Base-by-base conservation (phyloP, 2,113 vertebrate genomes). In the Actenoides lindsayi region DNA sequence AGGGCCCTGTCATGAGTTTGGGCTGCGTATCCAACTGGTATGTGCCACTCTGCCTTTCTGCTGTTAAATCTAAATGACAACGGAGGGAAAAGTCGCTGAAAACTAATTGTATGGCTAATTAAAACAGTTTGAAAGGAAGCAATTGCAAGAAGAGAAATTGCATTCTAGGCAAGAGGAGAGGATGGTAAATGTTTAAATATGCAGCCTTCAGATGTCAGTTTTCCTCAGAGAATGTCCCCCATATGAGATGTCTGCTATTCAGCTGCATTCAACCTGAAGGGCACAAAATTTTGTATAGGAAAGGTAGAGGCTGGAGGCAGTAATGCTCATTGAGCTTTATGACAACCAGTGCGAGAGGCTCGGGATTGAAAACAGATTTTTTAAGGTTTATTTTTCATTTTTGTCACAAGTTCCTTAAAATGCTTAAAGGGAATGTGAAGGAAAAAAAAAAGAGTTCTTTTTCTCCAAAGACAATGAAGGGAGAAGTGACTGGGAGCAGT, bases 111-210 rank as follows among this genome's bases (percentile, higher is more conserved):
- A 91, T 95, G 94, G 77, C 92, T 96, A 92, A 96, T 96, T 96
- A 96, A 96, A 96, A 75, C 89, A 89, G 64, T 93, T 94, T 84
- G 90, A 93, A 93, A 93, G 73, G 90, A 79, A 91, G 90, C 80
- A 94, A 90, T 91, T 81, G 94, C 48, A 78, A 78, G 89, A 87
- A 90, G 83, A 96, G 83, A 84, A 96, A 94, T 75, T 91, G 73
- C 59, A 37, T 96, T 88, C 62, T 25, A 92, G 93, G 68, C 83
- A 91, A 73, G 80, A 95, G 57, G 53, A 94, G 65, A 87, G 8
- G 68, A 93, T 94, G 83, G 80, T 81, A 97, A 95, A 93, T 96
- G 94, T 93, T 95, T 95, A 96, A 96, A 92, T 94, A 97, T 92
- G 83, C 88, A 92, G 86, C 86, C 83, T 92, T 94, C 89, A 93